Evolutionary conservation across 2,888 invertebrate species (phyloP).

Genomic region (Tetragnatha montana): DNA sequence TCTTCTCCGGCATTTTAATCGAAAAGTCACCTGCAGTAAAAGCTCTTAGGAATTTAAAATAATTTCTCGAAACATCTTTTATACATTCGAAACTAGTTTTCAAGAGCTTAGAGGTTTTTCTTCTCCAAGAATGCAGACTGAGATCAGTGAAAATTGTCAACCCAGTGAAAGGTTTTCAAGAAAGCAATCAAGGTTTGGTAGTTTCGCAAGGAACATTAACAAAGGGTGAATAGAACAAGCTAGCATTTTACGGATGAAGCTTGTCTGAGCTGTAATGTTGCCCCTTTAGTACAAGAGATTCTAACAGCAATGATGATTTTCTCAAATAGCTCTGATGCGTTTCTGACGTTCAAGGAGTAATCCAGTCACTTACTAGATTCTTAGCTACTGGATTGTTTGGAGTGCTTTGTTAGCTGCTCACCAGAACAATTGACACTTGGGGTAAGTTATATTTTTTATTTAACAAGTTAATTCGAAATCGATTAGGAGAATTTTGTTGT

Average conservation of each 20-base stretch:
- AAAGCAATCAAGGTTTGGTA: neutral
- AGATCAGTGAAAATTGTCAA: neutral
- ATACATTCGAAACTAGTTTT: neutral
- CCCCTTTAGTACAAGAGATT: neutral
- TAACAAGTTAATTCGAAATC: no score
- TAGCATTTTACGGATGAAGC: neutral
- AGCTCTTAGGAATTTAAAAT: neutral
- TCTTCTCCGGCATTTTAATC: neutral
- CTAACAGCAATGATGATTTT: neutral
- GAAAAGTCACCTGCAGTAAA: neutral
- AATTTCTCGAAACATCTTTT: neutral
- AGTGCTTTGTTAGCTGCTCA: neutral
- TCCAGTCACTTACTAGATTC: neutral
- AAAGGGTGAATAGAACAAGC: neutral
- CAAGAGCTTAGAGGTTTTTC: neutral
- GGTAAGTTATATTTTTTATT: no score
- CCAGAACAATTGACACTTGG: no score
- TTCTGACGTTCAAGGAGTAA: neutral
- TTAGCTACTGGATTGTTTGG: neutral
- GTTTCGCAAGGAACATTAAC: neutral
- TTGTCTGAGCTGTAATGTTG: neutral
- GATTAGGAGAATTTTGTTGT: no score
- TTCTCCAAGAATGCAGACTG: neutral
- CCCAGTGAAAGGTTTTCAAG: neutral
- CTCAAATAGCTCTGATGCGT: neutral